Conservation (phyloP, 2,113 vertebrate species). For the Tachycineta bicolor region DNA sequence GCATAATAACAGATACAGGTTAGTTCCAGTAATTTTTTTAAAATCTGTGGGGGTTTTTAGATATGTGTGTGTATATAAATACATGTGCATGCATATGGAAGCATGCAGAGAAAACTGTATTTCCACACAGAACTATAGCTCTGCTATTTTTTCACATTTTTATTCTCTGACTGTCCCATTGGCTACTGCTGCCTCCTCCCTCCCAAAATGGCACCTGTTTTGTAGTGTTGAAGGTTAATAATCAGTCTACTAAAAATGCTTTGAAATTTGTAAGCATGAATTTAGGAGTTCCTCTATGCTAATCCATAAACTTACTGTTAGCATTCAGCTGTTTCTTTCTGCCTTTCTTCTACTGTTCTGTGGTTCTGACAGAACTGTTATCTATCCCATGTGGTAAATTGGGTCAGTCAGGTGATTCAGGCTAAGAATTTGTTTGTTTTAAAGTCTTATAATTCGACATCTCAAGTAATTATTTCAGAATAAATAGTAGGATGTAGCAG, state of each 20-base stretch:
- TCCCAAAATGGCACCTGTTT: not conserved
- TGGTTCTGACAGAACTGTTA: not conserved
- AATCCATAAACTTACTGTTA: not conserved
- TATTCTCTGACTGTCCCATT: not conserved
- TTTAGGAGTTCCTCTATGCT: not conserved
- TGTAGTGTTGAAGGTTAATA: not conserved
- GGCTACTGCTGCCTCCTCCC: not conserved
- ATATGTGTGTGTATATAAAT: accelerated
- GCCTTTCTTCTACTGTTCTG: not conserved
- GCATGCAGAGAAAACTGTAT: not conserved
- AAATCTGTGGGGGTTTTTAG: accelerated
- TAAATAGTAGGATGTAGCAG: not conserved
- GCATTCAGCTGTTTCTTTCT: not conserved
- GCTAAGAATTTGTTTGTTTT: not conserved
- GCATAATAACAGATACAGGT: accelerated
- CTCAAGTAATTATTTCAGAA: not conserved
- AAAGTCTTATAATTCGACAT: not conserved
- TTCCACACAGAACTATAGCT: accelerated
- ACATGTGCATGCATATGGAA: accelerated
- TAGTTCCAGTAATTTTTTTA: not conserved
- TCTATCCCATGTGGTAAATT: not conserved
- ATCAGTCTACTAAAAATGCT: not conserved
- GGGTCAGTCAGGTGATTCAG: not conserved
- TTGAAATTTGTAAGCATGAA: not conserved
- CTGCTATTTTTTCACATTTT: accelerated